These are phyloP conservation scores for Lasiommata megera DNA, from an alignment of 2,888 invertebrate genomes.

Conservation along the genomic window DNA sequence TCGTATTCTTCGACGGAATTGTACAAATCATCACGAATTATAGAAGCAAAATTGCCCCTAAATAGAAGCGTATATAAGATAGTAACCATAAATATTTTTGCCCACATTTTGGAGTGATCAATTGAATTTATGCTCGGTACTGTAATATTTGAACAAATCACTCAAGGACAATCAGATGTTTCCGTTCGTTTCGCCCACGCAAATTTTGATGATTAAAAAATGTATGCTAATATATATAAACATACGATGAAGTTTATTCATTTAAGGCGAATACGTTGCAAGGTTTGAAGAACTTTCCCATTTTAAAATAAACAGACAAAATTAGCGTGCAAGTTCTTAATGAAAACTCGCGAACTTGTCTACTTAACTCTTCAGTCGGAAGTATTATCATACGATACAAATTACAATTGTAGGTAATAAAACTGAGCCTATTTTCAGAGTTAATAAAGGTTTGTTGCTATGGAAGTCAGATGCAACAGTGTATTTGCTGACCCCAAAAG, in stretches of 20 bases:
- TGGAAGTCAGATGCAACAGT: no score
- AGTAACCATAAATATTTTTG: conserved; percentile 16
- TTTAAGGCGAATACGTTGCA: no score
- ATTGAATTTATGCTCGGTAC: conserved; percentile 16
- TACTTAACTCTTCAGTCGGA: no score
- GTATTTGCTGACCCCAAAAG: no score
- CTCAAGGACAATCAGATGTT: conserved; percentile 32
- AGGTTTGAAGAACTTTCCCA: no score
- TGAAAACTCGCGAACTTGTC: no score
- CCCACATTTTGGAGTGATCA: conserved; percentile 29
- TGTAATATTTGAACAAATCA: neutral
- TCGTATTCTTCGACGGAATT: conserved; percentile 35
- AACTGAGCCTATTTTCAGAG: no score
- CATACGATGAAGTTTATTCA: neutral
- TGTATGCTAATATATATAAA: neutral
- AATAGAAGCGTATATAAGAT: conserved; percentile 14
- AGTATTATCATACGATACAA: no score
- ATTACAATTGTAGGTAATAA: no score
- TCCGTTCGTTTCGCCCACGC: conserved; percentile 26
- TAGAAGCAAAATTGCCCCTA: neutral
- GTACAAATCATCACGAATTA: conserved; percentile 25
- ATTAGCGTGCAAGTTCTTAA: no score
- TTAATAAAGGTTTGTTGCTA: no score
- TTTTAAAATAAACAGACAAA: no score
- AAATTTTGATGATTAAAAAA: conserved; percentile 9